These are phyloP conservation scores for Otolemur crassicaudatus DNA, from an alignment of 2,797 vertebrate genomes.

Conservation along the genomic window DNA sequence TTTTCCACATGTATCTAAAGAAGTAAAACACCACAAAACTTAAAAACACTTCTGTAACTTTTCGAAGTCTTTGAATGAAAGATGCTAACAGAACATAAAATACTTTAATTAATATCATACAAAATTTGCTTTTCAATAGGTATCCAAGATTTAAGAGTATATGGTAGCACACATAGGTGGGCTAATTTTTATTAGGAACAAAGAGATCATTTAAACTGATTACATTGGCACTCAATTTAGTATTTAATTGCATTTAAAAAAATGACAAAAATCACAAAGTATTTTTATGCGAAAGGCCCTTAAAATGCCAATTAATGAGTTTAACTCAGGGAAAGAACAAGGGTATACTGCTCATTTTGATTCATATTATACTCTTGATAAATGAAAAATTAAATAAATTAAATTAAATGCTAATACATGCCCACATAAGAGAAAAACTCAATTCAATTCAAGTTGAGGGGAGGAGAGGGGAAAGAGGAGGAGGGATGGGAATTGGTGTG, in stretches of 20 bases:
- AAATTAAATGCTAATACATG: neutral
- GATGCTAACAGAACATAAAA: neutral
- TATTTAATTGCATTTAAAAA: neutral
- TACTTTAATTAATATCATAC: conserved; percentile 39
- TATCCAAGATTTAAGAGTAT: neutral
- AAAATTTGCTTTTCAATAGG: neutral
- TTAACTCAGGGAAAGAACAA: neutral
- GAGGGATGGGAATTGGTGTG: no score
- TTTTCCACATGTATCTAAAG: neutral
- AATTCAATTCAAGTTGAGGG: no score
- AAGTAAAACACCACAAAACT: neutral
- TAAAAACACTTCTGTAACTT: conserved; percentile 56
- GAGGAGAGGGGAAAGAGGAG: no score
- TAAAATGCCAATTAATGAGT: conserved; percentile 6
- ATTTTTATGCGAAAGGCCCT: neutral
- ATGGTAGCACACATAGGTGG: neutral
- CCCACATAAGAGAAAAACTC: no score
- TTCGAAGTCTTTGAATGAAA: conserved; percentile 47
- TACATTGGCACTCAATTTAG: conserved; percentile 51
- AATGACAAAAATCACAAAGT: neutral
- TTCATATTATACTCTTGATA: neutral
- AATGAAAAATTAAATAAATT: neutral
- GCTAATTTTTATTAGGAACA: neutral
- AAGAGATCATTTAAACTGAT: neutral
- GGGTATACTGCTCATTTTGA: neutral